Evolutionary conservation across 2,797 vertebrate genomes (phyloP), one percentile per base, ranked within the genome.

Genomic region (Sciurus carolinensis): DNA sequence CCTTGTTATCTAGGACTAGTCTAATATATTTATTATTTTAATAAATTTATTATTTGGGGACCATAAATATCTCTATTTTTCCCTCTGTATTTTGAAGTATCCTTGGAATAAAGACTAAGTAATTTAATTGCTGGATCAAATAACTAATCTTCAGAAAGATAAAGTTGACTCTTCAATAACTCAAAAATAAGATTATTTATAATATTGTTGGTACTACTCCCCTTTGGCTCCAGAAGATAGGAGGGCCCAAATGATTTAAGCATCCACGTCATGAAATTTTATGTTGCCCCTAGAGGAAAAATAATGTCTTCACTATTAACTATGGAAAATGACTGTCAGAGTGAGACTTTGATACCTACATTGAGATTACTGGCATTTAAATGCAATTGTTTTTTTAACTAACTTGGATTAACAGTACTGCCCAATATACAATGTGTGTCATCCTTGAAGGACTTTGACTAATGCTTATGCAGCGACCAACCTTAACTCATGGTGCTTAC

Each of bases 281-380:
- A 83, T 28, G 22, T 54, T 71, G 64, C 83, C 84, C 39, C 33
- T 95, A 64, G 36, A 66, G 20, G 33, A 47, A 77, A 91, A 87
- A 62, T n/a, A 69, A 71, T 76, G 28, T 62, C 39, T 81, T 96
- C 39, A 54, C 30, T 54, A 69, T 39, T n/a, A 86, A 28, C 64
- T 81, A 18, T 54, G 76, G 80, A 87, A 95, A 95, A 82, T 77
- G 90, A 84, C 54, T 73, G 54, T 64, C 18, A 94, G 72, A 50
- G 26, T 52, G 69, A 79, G 89, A 83, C 30, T 77, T 66, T 93
- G 86, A 87, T 69, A 14, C 33, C 75, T 72, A 71, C 17, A 24
- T 77, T 57, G 62, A 82, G 47, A 95, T 85, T 30, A 69, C 18
- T 85, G 73, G n/a, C 59, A 69, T 89, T 94, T 92, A 69, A 94